Conservation (phyloP, 1,140 invertebrate species). For the Drosophila baimaii region DNA sequence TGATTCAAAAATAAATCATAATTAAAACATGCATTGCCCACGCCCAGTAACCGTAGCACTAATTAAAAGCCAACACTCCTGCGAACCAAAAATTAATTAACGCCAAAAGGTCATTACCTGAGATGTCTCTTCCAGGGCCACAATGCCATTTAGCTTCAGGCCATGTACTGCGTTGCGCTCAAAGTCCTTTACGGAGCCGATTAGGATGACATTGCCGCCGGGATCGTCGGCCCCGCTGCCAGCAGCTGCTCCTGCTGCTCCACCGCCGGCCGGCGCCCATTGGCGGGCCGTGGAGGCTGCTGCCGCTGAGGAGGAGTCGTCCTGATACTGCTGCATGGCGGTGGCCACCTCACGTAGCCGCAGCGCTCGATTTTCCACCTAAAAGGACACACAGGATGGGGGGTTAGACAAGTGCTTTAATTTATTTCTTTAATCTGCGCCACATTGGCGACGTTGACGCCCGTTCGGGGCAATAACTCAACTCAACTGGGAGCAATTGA, state of each 20-base stretch:
- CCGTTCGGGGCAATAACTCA: conserved; percentile 68
- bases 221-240: conserved; percentile 76
- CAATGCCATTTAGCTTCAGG: conserved; percentile 76
- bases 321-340: conserved; percentile 83
- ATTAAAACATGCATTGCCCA: not conserved
- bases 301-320: conserved; percentile 64
- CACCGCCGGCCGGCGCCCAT: conserved; percentile 62
- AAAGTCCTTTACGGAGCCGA: conserved; percentile 74
- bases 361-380: conserved; percentile 89
- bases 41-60: not conserved
- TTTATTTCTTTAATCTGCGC: conserved; percentile 79
- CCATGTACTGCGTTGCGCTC: conserved; percentile 77
- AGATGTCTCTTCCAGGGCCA: conserved; percentile 70
- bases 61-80: not conserved
- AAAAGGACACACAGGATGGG: conserved; percentile 68
- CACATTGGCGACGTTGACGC: conserved; percentile 63
- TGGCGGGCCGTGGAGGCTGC: conserved; percentile 70
- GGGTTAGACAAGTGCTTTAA: conserved; percentile 66
- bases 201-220: conserved; percentile 78
- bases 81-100: not conserved
- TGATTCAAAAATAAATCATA: too few relatives aligned
- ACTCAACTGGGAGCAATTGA: conserved; percentile 58
- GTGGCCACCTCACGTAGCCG: conserved; percentile 87
- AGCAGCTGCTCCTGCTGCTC: conserved; percentile 19
- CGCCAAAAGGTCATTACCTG: conserved; percentile 25